Percentiles rank a stretch among this genome's conserved stretches.
Conservation (phyloP, 2,888 invertebrate species). For the Pollenia angustigena region DNA sequence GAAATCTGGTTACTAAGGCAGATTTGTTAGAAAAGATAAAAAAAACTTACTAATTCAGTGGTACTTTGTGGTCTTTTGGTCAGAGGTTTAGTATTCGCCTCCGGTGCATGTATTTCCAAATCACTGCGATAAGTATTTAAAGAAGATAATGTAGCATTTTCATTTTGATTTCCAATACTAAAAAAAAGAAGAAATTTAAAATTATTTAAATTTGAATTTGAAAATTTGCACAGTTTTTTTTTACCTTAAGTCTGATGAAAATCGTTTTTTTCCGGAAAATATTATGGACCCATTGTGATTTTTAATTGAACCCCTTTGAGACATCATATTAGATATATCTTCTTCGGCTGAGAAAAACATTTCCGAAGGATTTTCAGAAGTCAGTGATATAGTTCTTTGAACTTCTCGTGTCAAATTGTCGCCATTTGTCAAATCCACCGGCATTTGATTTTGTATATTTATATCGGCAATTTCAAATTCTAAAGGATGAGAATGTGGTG, state of each 20-base stretch:
- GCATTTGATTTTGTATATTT: slow-evolving; percentile 77
- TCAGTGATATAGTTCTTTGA: slow-evolving; percentile 93
- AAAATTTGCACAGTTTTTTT: too few species aligned
- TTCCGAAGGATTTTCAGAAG: slow-evolving; percentile 95
- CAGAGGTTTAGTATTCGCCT: slow-evolving; percentile 84
- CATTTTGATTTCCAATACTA: slow-evolving; percentile 83
- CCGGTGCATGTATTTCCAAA: slow-evolving; percentile 87
- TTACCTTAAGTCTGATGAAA: slow-evolving; percentile 84
- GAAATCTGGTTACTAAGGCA: slow-evolving; percentile 6
- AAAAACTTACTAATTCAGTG: slow-evolving; percentile 83
- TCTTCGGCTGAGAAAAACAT: slow-evolving; percentile 97
- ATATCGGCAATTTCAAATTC: slow-evolving; percentile 84
- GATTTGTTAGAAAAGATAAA: not conserved
- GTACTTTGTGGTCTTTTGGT: slow-evolving; percentile 84
- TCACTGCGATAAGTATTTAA: slow-evolving; percentile 87
- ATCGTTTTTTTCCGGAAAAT: slow-evolving; percentile 83
- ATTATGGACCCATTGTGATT: slow-evolving; percentile 82
- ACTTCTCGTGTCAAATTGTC: slow-evolving; percentile 83
- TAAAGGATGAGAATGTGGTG: slow-evolving; percentile 84
- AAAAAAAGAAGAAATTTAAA: slow-evolving; percentile 22
- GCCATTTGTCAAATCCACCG: slow-evolving; percentile 76
- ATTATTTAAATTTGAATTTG: not conserved
- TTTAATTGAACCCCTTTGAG: slow-evolving; percentile 82
- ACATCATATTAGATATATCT: slow-evolving; percentile 86
- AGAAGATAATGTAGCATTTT: slow-evolving; percentile 80